phyloP scores from a whole-genome alignment of 1,140 invertebrate species.

The Mya arenaria region DNA sequence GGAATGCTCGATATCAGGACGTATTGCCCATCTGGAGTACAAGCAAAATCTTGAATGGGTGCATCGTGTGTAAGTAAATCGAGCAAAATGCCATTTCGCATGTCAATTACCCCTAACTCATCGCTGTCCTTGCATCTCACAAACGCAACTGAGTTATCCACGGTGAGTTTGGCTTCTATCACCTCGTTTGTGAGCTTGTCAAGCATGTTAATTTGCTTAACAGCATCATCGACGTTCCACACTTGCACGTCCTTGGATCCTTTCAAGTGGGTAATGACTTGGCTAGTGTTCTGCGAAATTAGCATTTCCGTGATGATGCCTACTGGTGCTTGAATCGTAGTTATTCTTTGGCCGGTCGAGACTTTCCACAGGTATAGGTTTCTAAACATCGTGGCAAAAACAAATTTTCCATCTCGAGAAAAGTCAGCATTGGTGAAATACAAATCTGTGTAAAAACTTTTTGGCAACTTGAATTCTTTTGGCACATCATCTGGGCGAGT shows the following conservation, averaged over 20 bases:
- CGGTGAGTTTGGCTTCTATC: conserved; percentile 67
- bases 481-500: conserved; percentile 72
- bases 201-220: conserved; percentile 68
- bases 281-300: conserved; percentile 62
- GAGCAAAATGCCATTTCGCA: conserved; percentile 74
- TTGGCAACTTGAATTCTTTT: conserved; percentile 77
- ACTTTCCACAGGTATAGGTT: conserved; percentile 78
- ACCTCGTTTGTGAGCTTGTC: conserved; percentile 74
- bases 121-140: conserved; percentile 75
- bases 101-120: conserved; percentile 78
- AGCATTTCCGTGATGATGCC: conserved; percentile 73
- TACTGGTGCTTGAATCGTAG: conserved; percentile 76
- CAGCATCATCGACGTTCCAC: conserved; percentile 74
- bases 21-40: conserved; percentile 72
- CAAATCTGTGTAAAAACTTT: conserved; percentile 63
- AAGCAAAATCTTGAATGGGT: conserved; percentile 71
- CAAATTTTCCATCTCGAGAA: conserved; percentile 71
- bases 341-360: conserved; percentile 59
- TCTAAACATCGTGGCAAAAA: conserved; percentile 76
- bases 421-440: conserved; percentile 75
- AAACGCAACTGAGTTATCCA: conserved; percentile 66
- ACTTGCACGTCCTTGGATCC: conserved; percentile 70
- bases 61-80: conserved; percentile 79
- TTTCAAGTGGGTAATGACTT: conserved; percentile 72
- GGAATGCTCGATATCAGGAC: conserved; percentile 69